phyloP scores from a whole-genome alignment of 1,140 invertebrate genomes.

The Anoplolepis gracilipes region DNA sequence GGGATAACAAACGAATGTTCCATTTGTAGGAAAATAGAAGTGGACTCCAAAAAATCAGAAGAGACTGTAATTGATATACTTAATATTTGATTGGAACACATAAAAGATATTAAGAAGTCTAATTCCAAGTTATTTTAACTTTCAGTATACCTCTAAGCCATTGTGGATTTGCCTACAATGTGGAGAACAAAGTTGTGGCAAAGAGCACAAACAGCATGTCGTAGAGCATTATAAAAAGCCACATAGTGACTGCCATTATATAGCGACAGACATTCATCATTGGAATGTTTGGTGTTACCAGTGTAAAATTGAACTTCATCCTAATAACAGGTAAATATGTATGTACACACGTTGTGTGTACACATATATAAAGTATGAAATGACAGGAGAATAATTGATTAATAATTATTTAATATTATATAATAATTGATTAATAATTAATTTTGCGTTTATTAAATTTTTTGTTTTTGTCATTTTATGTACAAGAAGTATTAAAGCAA shows the following conservation, averaged over 20 bases:
- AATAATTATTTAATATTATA: too few relatives aligned
- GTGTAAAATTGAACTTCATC: conserved; percentile 88
- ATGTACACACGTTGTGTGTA: neutral
- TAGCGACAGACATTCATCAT: conserved; percentile 90
- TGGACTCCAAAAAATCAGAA: conserved; percentile 76
- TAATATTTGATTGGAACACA: neutral
- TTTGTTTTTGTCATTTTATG: too few relatives aligned
- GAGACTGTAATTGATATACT: conserved; percentile 70
- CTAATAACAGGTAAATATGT: conserved; percentile 74
- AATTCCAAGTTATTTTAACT: neutral
- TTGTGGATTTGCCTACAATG: conserved; percentile 91
- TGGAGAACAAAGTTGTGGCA: conserved; percentile 92
- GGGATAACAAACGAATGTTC: conserved; percentile 88
- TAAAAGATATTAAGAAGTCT: neutral
- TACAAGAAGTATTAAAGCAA: too few relatives aligned
- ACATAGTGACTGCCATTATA: conserved; percentile 91
- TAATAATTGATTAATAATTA: too few relatives aligned
- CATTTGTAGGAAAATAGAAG: conserved; percentile 86
- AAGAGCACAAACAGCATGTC: conserved; percentile 90
- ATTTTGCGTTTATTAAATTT: too few relatives aligned
- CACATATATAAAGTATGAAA: neutral
- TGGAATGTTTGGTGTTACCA: conserved; percentile 92
- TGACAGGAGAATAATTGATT: too few relatives aligned
- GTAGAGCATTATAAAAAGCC: conserved; percentile 91
- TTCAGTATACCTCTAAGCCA: conserved; percentile 70